These are phyloP conservation scores for Geodia barretti DNA, from an alignment of 37 sponge, comb jelly and placozoan species.

Conservation along the genomic window DNA sequence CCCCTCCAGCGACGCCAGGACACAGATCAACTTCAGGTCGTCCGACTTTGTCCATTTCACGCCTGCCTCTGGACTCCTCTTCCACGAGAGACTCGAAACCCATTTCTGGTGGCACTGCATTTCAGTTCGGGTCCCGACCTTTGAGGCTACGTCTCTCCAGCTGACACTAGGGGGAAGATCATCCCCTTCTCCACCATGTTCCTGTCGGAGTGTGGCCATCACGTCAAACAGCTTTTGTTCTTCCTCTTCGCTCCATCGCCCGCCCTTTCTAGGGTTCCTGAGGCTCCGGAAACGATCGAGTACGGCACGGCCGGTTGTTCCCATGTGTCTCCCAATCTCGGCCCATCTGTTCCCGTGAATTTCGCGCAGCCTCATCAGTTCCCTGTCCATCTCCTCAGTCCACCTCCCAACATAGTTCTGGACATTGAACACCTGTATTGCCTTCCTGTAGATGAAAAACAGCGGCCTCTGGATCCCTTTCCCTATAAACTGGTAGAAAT, in stretches of 20 bases:
- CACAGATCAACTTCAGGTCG: slow-evolving; percentile 26
- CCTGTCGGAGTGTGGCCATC: slow-evolving; percentile 11
- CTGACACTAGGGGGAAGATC: slow-evolving; percentile 18
- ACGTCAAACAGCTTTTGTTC: slow-evolving; percentile 26
- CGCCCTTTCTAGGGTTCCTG: slow-evolving; percentile 12
- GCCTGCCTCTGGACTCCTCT: not conserved
- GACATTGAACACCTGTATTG: slow-evolving; percentile 33
- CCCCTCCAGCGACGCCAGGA: not conserved
- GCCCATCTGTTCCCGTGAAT: slow-evolving; percentile 67
- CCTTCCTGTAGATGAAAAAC: slow-evolving; percentile 53
- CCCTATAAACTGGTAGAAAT: slow-evolving; percentile 11
- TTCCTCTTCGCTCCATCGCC: slow-evolving; percentile 64
- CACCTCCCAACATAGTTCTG: slow-evolving; percentile 57
- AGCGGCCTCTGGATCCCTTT: slow-evolving; percentile 47
- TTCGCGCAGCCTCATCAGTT: slow-evolving; percentile 19
- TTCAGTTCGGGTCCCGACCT: slow-evolving; percentile 28
- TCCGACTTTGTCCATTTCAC: slow-evolving; percentile 22
- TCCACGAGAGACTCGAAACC: slow-evolving; percentile 16
- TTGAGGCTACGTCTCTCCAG: slow-evolving; percentile 33
- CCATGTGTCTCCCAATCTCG: slow-evolving; percentile 40
- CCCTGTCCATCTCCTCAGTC: not conserved
- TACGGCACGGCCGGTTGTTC: slow-evolving; percentile 24
- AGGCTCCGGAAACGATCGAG: slow-evolving; percentile 39
- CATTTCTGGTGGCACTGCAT: slow-evolving; percentile 53
- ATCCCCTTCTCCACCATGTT: slow-evolving; percentile 10